Conservation (phyloP, 2,888 invertebrate species). For the Aporophyla nigra region DNA sequence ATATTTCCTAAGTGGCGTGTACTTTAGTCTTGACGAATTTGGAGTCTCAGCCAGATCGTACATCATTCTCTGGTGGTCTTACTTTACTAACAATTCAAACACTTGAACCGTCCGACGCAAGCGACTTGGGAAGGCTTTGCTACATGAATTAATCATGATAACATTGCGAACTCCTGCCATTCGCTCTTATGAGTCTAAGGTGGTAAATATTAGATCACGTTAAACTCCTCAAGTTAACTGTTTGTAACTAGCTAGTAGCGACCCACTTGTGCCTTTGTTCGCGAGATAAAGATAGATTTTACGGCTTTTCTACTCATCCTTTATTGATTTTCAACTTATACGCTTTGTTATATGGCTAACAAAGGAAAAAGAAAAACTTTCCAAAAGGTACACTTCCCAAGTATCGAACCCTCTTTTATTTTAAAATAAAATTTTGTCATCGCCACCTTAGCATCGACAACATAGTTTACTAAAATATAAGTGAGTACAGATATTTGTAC, state of each 20-base stretch:
- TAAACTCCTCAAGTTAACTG: constrained; percentile 62
- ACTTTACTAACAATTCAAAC: constrained; percentile 57
- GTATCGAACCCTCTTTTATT: background rate
- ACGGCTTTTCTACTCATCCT: constrained; percentile 58
- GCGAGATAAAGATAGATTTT: constrained; percentile 64
- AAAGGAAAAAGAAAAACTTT: constrained; percentile 26
- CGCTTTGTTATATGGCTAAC: constrained; percentile 27
- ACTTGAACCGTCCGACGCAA: constrained; percentile 40
- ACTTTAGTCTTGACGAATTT: constrained; percentile 79
- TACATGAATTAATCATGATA: constrained; percentile 64
- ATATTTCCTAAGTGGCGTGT: constrained; percentile 85
- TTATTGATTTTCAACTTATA: constrained; percentile 64
- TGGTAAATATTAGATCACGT: constrained; percentile 65
- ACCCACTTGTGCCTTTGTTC: constrained; percentile 61
- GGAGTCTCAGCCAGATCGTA: constrained; percentile 67
- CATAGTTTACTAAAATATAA: background rate
- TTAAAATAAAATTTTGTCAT: background rate
- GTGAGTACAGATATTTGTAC: background rate
- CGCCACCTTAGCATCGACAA: background rate
- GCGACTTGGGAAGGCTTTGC: constrained; percentile 45
- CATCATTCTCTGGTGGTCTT: constrained; percentile 54
- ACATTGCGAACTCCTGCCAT: constrained; percentile 57
- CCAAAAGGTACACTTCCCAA: background rate
- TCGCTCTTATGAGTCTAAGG: constrained; percentile 60
- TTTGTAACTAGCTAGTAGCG: constrained; percentile 53